A percentile compares a stretch with the other conserved stretches of the same genome.
phyloP scores from a whole-genome alignment of 2,888 invertebrate genomes.

The Eretmocerus hayati region DNA sequence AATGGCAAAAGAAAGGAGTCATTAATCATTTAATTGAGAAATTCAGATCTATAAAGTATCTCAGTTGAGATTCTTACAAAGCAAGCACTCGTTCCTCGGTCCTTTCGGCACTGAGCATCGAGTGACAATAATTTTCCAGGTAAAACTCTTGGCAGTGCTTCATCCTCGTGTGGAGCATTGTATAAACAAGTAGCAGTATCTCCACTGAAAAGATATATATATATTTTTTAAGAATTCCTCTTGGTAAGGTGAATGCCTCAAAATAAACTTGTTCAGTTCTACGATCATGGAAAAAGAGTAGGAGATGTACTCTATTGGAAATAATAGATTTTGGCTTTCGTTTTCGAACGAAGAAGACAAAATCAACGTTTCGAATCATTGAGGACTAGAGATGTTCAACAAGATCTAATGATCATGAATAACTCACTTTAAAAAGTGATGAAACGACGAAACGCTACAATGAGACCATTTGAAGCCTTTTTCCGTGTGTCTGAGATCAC shows the following conservation, averaged over 20 bases:
- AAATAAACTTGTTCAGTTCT: no score
- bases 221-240: no score
- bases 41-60: no score
- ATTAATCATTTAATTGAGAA: neutral
- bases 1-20: constrained; percentile 1
- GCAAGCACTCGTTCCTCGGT: constrained; percentile 82
- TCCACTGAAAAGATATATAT: constrained; percentile 61
- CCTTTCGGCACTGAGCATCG: constrained; percentile 88
- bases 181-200: constrained; percentile 90
- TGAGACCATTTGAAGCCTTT: constrained; percentile 92
- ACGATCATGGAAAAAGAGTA: no score
- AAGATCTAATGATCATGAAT: no score
- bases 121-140: constrained; percentile 83
- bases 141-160: constrained; percentile 77
- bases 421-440: constrained; percentile 87
- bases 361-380: no score
- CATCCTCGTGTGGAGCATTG: constrained; percentile 90
- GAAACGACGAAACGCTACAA: constrained; percentile 87
- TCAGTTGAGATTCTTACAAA: constrained; percentile 53
- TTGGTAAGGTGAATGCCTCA: no score
- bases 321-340: no score
- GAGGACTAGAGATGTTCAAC: no score
- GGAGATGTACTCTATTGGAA: no score
- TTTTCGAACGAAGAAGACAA: no score
- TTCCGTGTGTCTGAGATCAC: constrained; percentile 87